A percentile compares a stretch with the other conserved stretches of the same genome.
phyloP scores from a whole-genome alignment of 2,113 vertebrate species.

The Dasypus novemcinctus region DNA sequence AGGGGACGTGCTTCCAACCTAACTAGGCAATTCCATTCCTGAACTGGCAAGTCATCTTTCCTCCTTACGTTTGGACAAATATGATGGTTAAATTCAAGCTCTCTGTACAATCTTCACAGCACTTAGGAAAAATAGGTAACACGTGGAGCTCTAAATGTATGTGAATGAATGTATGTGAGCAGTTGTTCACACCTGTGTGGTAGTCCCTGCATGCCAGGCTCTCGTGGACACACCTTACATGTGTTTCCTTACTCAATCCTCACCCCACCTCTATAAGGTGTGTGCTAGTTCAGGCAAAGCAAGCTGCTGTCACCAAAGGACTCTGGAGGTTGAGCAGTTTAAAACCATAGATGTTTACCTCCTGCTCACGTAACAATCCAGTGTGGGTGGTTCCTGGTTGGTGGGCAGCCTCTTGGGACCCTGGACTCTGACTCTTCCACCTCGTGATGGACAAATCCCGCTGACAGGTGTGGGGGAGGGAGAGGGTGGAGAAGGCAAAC shows the following conservation, averaged over 20 bases:
- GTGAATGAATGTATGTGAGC: too few relatives aligned
- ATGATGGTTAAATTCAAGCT: neutral
- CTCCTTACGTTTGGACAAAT: neutral
- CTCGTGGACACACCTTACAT: neutral
- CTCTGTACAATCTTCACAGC: neutral
- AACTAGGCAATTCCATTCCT: neutral
- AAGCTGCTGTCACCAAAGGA: neutral
- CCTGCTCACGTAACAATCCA: neutral
- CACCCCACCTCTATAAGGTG: neutral
- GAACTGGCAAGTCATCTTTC: neutral
- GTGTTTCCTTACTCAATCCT: neutral
- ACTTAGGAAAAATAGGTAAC: neutral
- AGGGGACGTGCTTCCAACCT: neutral
- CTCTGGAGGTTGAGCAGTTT: too few relatives aligned
- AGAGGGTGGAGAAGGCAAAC: too few relatives aligned
- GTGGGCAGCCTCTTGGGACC: neutral
- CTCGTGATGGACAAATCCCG: neutral
- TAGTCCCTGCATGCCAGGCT: neutral
- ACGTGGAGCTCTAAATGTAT: neutral
- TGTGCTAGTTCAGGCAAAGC: accelerated
- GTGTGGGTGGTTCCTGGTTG: neutral
- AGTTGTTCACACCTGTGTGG: too few relatives aligned
- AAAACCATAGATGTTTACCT: neutral
- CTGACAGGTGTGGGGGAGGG: neutral
- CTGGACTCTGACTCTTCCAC: neutral